Evolutionary conservation across 2,888 invertebrate genomes (phyloP), one percentile per base, ranked within the genome.

Genomic region (Trachelus stipa): DNA sequence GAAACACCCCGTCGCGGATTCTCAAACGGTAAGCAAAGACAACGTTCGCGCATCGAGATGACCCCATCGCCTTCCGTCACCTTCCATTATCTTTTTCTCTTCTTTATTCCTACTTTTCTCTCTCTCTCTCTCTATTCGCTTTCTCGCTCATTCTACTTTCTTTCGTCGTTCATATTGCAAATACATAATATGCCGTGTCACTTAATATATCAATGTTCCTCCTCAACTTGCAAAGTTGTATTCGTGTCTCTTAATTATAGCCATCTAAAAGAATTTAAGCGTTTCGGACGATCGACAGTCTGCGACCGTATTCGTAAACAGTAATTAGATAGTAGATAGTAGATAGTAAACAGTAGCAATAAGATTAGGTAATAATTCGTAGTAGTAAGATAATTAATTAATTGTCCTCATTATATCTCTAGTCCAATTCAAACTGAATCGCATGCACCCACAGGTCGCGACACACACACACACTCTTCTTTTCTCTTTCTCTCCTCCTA

Each of bases 211-310:
- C 40, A 0, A 15, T 15, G 40, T 15, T 40, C 40, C 40, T 37
- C 37, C 3, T 12, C 40, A 1, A 40, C 40, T 40, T 15, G 15
- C 40, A 40, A 15, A 40, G 40, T 40, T 40, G 40, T 1, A 40
- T 15, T 40, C 40, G 40, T 40, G 15, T 40, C 40, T 15, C 88
- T 87, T 88, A 87, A 85, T 87, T 89, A 87, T 88, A 89, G 85
- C 83, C 81, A 83, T 88, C 88, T 88, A 89, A 87, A 88, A 40
- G 40, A 40, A 88, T 88, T 89, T 86, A 87, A 85, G 86, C 86
- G 85, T 83, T 85, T 83, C 86, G 40, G 15, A 40, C 40, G 40
- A 15, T 40, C 40, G 40, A 15, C 40, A 40, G 15, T 6, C 40
- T 15, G 40, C 40, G 15, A 15, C 4, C 40, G 40, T 40, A 40